Evolutionary conservation across 2,797 vertebrate genomes (phyloP), one percentile per base, ranked within the genome.

Genomic region (Tokudaia muenninki): DNA sequence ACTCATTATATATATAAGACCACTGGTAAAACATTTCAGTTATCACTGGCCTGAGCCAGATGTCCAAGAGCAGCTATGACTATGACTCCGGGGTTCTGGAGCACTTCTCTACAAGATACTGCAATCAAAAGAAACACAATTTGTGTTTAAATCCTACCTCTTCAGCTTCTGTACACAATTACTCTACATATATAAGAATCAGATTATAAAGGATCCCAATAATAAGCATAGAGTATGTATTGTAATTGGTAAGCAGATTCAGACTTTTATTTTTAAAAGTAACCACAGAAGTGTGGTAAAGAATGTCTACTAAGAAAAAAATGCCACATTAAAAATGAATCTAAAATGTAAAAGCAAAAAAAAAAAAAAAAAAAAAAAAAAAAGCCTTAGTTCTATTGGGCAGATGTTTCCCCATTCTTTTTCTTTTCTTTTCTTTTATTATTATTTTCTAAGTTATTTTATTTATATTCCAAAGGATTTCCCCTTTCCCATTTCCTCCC

Each of bases 231-330:
- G 8, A 0, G 1, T 72, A 34, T 61, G 6, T 37, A 26, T 72
- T 91, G 37, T 57, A 63, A 89, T 90, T 97, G 50, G 90, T 87
- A 70, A 94, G 37, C 52, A 16, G 72, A 91, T 91, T 4, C 50
- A 95, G 59, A 37, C 75, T 37, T 78, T 47, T 91, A 80, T 87
- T 90, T 12, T 14, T 34, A 41, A 41, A 41, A 41, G 41, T 41
- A 41, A 41, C 41, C 41, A 41, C 41, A 41, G 41, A 41, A 41
- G 41, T 41, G 41, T 41, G 41, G 41, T 41, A 41, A 41, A 41
- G 41, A 41, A n/a, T 78, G n/a, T 77, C 14, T 91, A 31, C 61
- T 94, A 44, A 31, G 24, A 77, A 88, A 80, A 55, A 44, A 47
- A 50, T 57, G 21, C 6, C 55, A 47, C 22, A 84, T 52, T 92